Percentiles rank a stretch among this genome's conserved stretches.
Evolutionary conservation across 2,113 vertebrate species (phyloP).

Genomic region (Notothenia rossii): DNA sequence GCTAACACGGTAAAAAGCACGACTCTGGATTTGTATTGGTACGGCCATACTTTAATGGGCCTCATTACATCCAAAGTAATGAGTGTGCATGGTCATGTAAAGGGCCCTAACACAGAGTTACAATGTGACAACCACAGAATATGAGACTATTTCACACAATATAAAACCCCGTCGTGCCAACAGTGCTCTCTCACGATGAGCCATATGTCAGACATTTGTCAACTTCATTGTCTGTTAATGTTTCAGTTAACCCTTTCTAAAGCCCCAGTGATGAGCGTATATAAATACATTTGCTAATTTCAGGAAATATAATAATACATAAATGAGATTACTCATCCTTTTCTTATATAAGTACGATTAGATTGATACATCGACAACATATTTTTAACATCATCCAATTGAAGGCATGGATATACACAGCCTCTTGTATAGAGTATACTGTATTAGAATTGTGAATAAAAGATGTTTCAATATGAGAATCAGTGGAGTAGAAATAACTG

Average conservation of each 20-base stretch:
- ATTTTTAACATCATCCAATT: background rate
- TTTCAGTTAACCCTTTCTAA: background rate
- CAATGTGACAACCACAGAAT: constrained; percentile 11
- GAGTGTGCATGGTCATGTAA: background rate
- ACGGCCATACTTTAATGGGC: background rate
- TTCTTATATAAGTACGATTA: too few relatives aligned
- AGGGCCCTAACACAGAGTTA: background rate
- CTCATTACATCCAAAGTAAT: background rate
- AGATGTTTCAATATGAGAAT: too few relatives aligned
- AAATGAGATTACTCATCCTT: background rate
- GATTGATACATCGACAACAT: background rate
- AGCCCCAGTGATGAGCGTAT: background rate
- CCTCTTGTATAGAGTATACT: too few relatives aligned
- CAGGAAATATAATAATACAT: background rate
- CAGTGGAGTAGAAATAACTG: background rate
- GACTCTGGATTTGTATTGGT: background rate
- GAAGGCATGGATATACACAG: background rate
- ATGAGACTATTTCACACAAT: constrained; percentile 13
- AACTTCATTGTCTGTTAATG: background rate
- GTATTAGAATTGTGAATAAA: too few relatives aligned
- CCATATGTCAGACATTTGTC: constrained; percentile 6
- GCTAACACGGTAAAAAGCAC: background rate
- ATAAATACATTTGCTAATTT: background rate
- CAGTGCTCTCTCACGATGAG: constrained; percentile 1
- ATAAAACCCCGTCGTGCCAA: constrained; percentile 16